Evolutionary conservation across 2,797 vertebrate species (phyloP).

Genomic region (Adelosebastes latens): DNA sequence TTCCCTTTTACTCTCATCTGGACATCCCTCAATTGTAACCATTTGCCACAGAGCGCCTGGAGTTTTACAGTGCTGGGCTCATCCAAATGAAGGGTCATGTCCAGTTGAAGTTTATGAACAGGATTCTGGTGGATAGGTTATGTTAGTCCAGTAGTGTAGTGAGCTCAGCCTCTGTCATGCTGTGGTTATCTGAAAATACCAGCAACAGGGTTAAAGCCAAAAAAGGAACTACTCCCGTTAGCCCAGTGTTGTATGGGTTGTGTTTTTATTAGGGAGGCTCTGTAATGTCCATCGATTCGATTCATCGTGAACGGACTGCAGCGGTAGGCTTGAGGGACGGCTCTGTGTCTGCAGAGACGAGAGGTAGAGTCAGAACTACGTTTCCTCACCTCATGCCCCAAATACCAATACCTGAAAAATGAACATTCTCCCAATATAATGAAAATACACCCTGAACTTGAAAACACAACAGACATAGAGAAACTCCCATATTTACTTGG

Average conservation of each 20-base stretch:
- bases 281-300: neutral
- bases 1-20: constrained; percentile 6
- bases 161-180: neutral
- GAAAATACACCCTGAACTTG: neutral
- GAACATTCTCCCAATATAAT: neutral
- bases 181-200: constrained; percentile 22
- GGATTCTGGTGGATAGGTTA: neutral
- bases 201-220: neutral
- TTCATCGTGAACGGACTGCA: neutral
- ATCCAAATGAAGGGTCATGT: constrained; percentile 11
- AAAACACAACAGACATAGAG: too few species aligned
- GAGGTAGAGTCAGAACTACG: neutral
- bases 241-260: neutral
- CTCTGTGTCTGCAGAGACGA: neutral
- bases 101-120: constrained; percentile 11
- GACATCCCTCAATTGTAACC: neutral
- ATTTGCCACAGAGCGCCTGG: constrained; percentile 17
- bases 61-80: constrained; percentile 6
- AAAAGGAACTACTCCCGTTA: neutral
- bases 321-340: neutral
- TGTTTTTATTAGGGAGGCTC: neutral
- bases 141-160: neutral
- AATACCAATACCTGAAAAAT: neutral
- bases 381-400: neutral
- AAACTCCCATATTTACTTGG: neutral